Conservation (phyloP, 2,888 invertebrate genomes). For the Synergus umbraculus region DNA sequence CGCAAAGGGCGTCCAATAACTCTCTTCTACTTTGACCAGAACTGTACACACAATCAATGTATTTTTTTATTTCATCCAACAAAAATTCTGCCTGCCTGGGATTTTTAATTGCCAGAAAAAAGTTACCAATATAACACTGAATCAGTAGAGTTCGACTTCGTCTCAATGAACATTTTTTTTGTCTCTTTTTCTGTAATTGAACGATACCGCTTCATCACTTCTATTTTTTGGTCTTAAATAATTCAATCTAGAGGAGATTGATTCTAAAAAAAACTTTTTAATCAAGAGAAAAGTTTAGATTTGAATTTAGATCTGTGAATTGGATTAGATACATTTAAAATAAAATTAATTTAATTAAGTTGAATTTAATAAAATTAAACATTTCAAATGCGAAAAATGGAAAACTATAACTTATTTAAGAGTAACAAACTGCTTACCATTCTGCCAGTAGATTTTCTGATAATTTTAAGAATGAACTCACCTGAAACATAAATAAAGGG, state of each 20-base stretch:
- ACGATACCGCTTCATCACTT: background rate
- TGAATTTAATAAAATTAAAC: background rate
- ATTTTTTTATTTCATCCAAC: slow-evolving; percentile 4
- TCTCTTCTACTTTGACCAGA: slow-evolving; percentile 6
- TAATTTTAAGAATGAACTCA: background rate
- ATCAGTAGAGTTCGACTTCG: background rate
- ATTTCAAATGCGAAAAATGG: too few species aligned
- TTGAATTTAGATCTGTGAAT: background rate
- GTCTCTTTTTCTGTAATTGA: background rate
- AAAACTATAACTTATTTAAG: background rate
- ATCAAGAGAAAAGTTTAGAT: background rate
- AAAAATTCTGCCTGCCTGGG: background rate
- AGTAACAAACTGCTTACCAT: background rate
- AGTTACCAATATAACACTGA: background rate
- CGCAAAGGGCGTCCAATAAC: slow-evolving; percentile 36
- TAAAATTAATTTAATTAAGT: background rate
- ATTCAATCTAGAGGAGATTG: background rate
- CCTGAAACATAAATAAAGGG: slow-evolving; percentile 18
- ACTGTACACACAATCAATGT: background rate
- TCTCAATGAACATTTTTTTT: background rate
- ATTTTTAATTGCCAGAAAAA: background rate
- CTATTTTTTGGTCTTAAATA: background rate
- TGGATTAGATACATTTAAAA: background rate
- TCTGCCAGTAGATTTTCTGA: background rate
- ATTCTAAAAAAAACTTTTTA: background rate